Percentiles rank a stretch among this genome's conserved stretches.
Conservation (phyloP, 37 sponge, comb jelly and placozoan genomes). For the Oopsacas minuta region DNA sequence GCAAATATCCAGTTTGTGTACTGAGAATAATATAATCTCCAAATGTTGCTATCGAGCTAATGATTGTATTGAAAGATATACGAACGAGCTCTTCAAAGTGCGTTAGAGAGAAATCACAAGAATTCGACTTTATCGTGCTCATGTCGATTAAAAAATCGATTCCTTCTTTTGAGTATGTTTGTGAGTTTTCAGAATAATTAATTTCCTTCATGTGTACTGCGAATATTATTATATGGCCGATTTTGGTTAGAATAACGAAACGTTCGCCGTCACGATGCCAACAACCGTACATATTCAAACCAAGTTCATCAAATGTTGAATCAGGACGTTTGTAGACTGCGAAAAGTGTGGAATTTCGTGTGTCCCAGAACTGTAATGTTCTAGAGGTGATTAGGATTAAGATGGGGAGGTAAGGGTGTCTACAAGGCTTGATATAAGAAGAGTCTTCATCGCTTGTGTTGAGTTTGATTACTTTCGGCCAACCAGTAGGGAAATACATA, state of each 20-base stretch:
- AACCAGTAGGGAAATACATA: slow-evolving; percentile 4
- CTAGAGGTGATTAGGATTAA: neutral
- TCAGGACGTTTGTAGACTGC: neutral
- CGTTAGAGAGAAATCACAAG: neutral
- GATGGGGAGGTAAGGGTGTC: slow-evolving; percentile 7
- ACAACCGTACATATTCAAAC: neutral
- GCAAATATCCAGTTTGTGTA: neutral
- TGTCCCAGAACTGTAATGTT: slow-evolving; percentile 7
- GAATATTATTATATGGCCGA: slow-evolving; percentile 16
- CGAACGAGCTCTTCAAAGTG: slow-evolving; percentile 9
- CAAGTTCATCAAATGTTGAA: neutral
- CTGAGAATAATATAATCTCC: neutral
- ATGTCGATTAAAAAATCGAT: neutral
- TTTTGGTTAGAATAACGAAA: neutral
- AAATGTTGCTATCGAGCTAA: neutral
- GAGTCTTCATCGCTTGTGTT: neutral
- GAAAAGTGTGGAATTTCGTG: neutral
- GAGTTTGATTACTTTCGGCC: neutral
- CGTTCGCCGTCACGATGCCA: slow-evolving; percentile 18
- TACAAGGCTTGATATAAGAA: neutral
- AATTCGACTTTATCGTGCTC: neutral
- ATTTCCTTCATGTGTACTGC: neutral
- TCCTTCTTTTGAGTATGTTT: neutral
- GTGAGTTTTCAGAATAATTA: neutral
- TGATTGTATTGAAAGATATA: slow-evolving; percentile 1